Evolutionary conservation across 2,888 invertebrate species (phyloP).

Genomic region (Aphidius colemani): DNA sequence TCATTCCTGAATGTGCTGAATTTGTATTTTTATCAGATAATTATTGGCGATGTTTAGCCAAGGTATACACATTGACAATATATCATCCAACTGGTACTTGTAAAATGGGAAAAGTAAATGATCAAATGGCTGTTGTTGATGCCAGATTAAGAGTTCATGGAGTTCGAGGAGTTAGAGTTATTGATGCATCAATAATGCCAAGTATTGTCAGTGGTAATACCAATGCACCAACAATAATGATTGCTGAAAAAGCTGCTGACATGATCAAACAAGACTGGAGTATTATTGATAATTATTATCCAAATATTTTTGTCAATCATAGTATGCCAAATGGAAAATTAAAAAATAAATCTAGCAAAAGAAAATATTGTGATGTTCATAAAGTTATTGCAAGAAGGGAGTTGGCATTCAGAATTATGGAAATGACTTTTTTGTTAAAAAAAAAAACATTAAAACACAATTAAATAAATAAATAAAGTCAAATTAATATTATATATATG

Average conservation of each 20-base stretch:
- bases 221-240: conserved; percentile 87
- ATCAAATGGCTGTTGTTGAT: conserved; percentile 83
- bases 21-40: conserved; percentile 72
- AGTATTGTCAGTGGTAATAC: conserved; percentile 84
- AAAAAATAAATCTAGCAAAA: not conserved
- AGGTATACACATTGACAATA: conserved; percentile 77
- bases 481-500: too few species aligned
- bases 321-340: not conserved
- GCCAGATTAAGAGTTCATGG: conserved; percentile 80
- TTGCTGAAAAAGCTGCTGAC: conserved; percentile 87
- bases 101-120: conserved; percentile 90
- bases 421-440: too few species aligned
- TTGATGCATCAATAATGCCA: conserved; percentile 88
- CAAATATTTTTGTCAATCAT: not conserved
- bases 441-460: too few species aligned
- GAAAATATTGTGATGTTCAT: too few species aligned
- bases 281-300: not conserved
- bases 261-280: conserved; percentile 83
- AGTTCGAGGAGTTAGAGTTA: conserved; percentile 76
- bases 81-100: conserved; percentile 88
- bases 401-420: too few species aligned
- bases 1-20: conserved; percentile 79
- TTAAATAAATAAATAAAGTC: too few species aligned
- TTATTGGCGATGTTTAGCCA: conserved; percentile 88
- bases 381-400: too few species aligned